Evolutionary conservation across 2,888 invertebrate genomes (phyloP).

Genomic region (Sipunculus nudus): DNA sequence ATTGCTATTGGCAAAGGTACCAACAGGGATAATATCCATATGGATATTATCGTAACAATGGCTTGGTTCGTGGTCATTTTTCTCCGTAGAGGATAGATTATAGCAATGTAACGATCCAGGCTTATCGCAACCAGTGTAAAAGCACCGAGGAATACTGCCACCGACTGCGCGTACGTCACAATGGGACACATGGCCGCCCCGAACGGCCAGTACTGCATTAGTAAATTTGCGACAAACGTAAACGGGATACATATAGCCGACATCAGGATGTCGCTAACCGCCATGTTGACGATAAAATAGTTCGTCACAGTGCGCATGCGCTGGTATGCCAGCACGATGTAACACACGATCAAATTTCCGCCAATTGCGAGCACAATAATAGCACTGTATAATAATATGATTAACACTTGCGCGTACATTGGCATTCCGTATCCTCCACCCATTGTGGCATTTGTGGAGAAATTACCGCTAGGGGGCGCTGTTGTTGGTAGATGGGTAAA

Average conservation of each 20-base stretch:
- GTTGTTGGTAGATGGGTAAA: too few relatives aligned
- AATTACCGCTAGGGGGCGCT: too few relatives aligned
- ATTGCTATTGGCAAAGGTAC: slow-evolving; percentile 85
- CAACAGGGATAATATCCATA: slow-evolving; percentile 80
- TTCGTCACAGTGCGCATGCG: slow-evolving; percentile 93
- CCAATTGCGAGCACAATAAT: slow-evolving; percentile 66
- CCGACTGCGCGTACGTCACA: slow-evolving; percentile 80
- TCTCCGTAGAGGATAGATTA: slow-evolving; percentile 86
- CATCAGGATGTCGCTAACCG: slow-evolving; percentile 67
- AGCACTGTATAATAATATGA: slow-evolving; percentile 66
- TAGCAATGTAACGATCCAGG: slow-evolving; percentile 88
- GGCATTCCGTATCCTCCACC: slow-evolving; percentile 21
- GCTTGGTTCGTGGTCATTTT: slow-evolving; percentile 80
- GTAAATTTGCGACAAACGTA: slow-evolving; percentile 78
- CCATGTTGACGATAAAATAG: slow-evolving; percentile 69
- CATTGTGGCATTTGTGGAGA: too few relatives aligned
- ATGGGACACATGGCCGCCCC: slow-evolving; percentile 82
- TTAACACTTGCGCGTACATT: slow-evolving; percentile 54
- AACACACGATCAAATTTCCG: slow-evolving; percentile 76
- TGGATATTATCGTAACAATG: slow-evolving; percentile 75
- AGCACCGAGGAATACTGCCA: slow-evolving; percentile 76
- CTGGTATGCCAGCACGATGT: slow-evolving; percentile 83
- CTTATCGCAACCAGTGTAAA: slow-evolving; percentile 92
- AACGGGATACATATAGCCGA: slow-evolving; percentile 68
- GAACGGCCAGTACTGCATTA: slow-evolving; percentile 88